Evolutionary conservation across 2,888 invertebrate species (phyloP).

Genomic region (Balanococcus diminutus): DNA sequence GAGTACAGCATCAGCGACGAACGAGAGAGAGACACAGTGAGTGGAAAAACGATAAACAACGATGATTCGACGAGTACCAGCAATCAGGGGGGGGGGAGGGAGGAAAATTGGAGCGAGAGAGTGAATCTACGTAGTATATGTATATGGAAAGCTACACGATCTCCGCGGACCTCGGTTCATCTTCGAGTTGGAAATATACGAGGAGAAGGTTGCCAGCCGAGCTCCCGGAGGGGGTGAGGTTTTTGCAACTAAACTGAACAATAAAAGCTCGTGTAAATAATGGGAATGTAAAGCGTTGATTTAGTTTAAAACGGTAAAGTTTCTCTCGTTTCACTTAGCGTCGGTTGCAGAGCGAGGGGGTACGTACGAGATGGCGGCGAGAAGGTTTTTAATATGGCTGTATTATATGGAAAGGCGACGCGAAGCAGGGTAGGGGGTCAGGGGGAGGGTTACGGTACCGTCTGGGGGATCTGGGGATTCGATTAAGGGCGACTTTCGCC

Average conservation of each 20-base stretch:
- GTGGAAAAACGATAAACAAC: not conserved
- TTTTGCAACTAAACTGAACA: slow-evolving; percentile 39
- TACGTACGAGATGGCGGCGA: not conserved
- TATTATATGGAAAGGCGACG: not conserved
- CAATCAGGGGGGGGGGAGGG: not conserved
- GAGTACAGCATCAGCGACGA: not conserved
- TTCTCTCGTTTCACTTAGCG: slow-evolving; percentile 50
- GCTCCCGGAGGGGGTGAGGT: not conserved
- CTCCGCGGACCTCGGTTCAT: not conserved
- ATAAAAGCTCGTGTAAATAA: slow-evolving; percentile 49
- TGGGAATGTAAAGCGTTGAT: slow-evolving; percentile 52
- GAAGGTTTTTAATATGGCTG: slow-evolving; percentile 40
- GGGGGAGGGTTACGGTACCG: not conserved
- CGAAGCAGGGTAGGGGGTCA: not conserved
- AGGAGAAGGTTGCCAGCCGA: not conserved
- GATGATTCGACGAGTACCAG: not conserved
- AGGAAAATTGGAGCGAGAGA: not conserved
- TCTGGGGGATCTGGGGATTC: slow-evolving; percentile 51
- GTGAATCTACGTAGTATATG: not conserved
- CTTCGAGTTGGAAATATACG: not conserved
- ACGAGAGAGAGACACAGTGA: no score
- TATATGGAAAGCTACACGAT: not conserved
- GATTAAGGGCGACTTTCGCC: slow-evolving; percentile 50
- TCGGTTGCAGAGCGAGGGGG: not conserved
- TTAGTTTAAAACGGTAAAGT: slow-evolving; percentile 51